Base-by-base conservation (phyloP, 2,888 invertebrate species). In the Pasiphila rectangulata region DNA sequence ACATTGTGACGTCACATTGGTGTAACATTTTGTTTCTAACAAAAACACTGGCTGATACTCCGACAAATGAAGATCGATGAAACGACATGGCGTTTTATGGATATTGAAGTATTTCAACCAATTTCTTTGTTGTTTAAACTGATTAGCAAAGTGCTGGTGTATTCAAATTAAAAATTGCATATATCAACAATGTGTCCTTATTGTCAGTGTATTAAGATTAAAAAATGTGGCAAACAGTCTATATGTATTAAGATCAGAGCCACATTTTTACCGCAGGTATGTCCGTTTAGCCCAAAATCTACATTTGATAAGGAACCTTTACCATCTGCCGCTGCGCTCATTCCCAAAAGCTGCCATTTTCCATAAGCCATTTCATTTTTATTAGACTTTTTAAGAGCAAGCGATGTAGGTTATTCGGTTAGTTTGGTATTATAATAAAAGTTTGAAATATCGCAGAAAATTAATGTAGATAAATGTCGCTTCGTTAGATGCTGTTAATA, bases 211-310 rank as follows among this genome's bases (percentile, higher is more conserved):
- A 13, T 12, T 32, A 40, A 30, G 35, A 39, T 24, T 40, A 4
- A 48, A 42, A 54, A 52, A 34, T 40, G 24, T 46, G 46, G 47
- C 40, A 40, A 40, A 32, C 4, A 5, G 3, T 13, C 20, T 13
- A 19, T 12, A 3, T 20, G 13, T 12, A 24, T 4, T 4, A 9
- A 27, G 21, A 37, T 34, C 17, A 25, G 27, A 53, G 42, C 45
- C 46, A 49, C 34, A 39, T 49, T 50, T 52, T 44, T 51, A 54
- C 55, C 38, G 63, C 67, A 75, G 71, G 72, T 80, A 80, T 75
- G 76, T 69, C 59, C 72, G 79, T 29, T 29, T 73, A 76, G 74
- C 83, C 83, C 82, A 40, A 74, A 82, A 79, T 79, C 84, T 71
- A 64, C 69, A 58, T 17, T 61, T 56, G 58, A 69, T 57, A 54